These are phyloP conservation scores for Theonella swinhoei DNA, from an alignment of 37 sponge, comb jelly and placozoan genomes.

Conservation along the genomic window DNA sequence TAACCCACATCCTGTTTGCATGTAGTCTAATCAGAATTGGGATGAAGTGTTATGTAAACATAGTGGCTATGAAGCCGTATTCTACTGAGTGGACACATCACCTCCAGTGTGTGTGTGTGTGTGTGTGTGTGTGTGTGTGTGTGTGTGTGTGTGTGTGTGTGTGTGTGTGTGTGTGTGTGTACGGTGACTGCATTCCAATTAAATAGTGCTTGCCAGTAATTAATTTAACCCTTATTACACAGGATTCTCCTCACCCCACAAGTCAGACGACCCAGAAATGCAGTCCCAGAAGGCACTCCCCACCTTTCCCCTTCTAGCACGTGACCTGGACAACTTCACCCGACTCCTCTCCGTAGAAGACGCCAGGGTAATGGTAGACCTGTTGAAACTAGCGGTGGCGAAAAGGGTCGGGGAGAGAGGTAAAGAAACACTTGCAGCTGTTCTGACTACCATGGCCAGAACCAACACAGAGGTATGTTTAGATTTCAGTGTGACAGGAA, in stretches of 20 bases:
- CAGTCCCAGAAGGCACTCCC: background rate
- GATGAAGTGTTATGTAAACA: too few relatives aligned
- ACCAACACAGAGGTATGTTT: slow-evolving; percentile 70
- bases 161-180: too few relatives aligned
- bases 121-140: too few relatives aligned
- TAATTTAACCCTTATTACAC: background rate
- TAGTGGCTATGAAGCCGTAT: too few relatives aligned
- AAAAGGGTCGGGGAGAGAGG: slow-evolving; percentile 87
- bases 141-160: too few relatives aligned
- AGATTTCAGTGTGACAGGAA: background rate
- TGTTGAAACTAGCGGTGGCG: slow-evolving; percentile 94
- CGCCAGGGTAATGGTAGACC: slow-evolving; percentile 86
- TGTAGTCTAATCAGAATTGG: too few relatives aligned
- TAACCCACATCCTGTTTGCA: too few relatives aligned
- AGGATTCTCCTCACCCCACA: background rate
- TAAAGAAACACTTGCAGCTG: slow-evolving; percentile 77
- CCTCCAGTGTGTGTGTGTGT: too few relatives aligned
- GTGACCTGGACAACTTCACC: slow-evolving; percentile 65
- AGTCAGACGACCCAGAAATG: background rate
- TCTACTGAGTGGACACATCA: too few relatives aligned
- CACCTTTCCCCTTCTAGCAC: background rate
- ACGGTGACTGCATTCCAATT: too few relatives aligned
- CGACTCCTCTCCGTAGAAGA: slow-evolving; percentile 81
- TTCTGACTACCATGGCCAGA: slow-evolving; percentile 80
- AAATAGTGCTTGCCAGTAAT: too few relatives aligned